phyloP scores from a whole-genome alignment of 2,113 vertebrate species.

The Cervus canadensis region DNA sequence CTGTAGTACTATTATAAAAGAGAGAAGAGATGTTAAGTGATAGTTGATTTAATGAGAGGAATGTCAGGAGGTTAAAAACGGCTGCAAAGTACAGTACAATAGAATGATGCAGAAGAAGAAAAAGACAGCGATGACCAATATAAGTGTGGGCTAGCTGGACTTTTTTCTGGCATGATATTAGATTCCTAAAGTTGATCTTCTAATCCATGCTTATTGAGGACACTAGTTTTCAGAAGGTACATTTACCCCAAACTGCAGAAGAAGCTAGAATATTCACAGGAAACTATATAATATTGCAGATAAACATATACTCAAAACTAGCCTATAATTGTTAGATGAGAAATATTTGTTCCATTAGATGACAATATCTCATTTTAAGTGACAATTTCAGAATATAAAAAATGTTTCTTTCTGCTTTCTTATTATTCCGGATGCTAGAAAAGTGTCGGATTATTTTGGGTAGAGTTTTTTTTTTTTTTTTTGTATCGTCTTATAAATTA shows the following conservation, averaged over 20 bases:
- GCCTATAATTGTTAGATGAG: neutral
- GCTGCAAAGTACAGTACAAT: neutral
- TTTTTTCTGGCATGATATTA: neutral
- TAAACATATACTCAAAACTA: neutral
- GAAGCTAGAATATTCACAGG: neutral
- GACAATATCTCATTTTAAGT: neutral
- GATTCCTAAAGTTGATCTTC: neutral
- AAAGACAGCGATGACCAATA: neutral
- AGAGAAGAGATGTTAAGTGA: neutral
- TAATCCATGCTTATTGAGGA: neutral
- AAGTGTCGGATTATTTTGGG: neutral
- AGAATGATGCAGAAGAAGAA: neutral
- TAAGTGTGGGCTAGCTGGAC: neutral
- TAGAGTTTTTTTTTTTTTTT: neutral
- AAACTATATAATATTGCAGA: neutral
- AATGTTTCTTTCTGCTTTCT: neutral
- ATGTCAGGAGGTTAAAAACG: neutral
- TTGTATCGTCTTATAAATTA: constrained; percentile 46
- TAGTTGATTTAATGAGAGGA: neutral
- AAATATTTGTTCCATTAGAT: neutral
- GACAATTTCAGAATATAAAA: neutral
- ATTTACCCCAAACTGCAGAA: neutral
- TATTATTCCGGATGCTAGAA: neutral
- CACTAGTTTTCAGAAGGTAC: neutral
- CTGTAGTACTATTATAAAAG: neutral